Evolutionary conservation across 2,888 invertebrate species (phyloP), one percentile per base, ranked within the genome.

Genomic region (Omphaloscelis lunosa): DNA sequence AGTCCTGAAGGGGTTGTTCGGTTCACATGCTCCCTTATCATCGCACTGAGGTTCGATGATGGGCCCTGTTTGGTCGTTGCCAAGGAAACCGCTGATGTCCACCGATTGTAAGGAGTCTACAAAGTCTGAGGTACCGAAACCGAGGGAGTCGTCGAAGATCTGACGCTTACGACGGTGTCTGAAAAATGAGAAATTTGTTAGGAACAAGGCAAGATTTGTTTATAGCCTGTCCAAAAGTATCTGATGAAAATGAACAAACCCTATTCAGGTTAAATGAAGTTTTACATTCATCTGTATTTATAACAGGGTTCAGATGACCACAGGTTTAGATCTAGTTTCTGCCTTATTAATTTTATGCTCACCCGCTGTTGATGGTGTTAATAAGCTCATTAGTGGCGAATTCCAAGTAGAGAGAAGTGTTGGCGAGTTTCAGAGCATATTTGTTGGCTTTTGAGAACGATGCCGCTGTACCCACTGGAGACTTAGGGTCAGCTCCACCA

Each of bases 391-490:
- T 98, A 0, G 99, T 99, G 0, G 99, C 98, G 83, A 98, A 97
- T 93, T 99, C 99, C 77, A 98, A 98, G 89, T 99, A 97, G 17
- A 99, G 97, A 0, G 99, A 99, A 0, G 98, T 98, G 90, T 99
- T 99, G 17, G 99, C 98, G 45, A 99, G 94, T 79, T 98, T 97
- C 15, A 99, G 93, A 0, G 99, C 98, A 89, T 98, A 98, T 91
- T 97, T 97, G 93, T 98, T 99, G 41, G 99, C 99, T 91, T 99
- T 99, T 76, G 98, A 98, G 95, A 99, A 99, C 0, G 99, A 98
- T 1, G 99, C 99, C 1, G 99, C 99, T 0, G 98, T 98, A 6
- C 99, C 99, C 23, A 98, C 97, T 0, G 99, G 98, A 0, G 99
- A 98, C 90, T 98, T 98, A 0, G 99, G 98, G 92, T 99, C 99